Conservation (phyloP, 2,888 invertebrate species). For the Noctuana brunneofusca region DNA sequence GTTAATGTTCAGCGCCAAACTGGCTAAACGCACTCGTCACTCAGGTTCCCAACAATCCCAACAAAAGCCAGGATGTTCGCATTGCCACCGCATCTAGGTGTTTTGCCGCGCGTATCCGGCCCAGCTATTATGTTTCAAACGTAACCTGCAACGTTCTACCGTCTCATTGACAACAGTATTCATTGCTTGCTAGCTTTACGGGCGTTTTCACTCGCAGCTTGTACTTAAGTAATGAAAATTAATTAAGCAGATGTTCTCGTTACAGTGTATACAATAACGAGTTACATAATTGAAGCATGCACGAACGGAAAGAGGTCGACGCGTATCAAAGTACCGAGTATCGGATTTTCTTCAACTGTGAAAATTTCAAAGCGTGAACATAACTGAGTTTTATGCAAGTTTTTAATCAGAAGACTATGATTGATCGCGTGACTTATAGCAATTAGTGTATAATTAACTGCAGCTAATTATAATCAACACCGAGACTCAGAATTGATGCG, state of each 20-base stretch:
- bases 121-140: constrained; percentile 38
- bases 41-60: constrained; percentile 46
- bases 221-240: constrained; percentile 12
- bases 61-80: constrained; percentile 51
- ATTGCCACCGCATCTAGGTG: constrained; percentile 39
- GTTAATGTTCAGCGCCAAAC: constrained; percentile 14
- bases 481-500: constrained; percentile 19
- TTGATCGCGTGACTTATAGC: constrained; percentile 39
- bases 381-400: constrained; percentile 25
- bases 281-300: constrained; percentile 25
- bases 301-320: constrained; percentile 27
- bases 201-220: neutral
- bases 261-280: neutral
- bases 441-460: constrained; percentile 43
- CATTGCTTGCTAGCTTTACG: constrained; percentile 8
- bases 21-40: constrained; percentile 35
- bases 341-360: constrained; percentile 23
- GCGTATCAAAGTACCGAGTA: constrained; percentile 7
- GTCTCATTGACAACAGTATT: constrained; percentile 3
- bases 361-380: constrained; percentile 28
- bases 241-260: neutral
- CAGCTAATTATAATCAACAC: constrained; percentile 37
- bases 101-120: constrained; percentile 40
- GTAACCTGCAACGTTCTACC: constrained; percentile 10
- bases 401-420: constrained; percentile 33